phyloP scores from a whole-genome alignment of 2,797 vertebrate species.

The Takifugu rubripes region DNA sequence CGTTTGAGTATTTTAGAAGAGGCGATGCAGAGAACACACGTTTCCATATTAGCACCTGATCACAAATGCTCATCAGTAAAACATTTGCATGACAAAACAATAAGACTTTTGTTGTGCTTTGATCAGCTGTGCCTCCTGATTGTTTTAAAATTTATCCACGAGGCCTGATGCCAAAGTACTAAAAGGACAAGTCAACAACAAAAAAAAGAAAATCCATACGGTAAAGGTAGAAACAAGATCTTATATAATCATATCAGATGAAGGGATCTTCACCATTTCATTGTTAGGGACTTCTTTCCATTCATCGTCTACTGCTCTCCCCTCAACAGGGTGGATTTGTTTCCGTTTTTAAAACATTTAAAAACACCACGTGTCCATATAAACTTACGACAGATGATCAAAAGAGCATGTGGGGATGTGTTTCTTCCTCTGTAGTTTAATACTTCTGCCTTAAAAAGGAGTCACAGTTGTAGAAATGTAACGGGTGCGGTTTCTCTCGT shows the following conservation, averaged over 20 bases:
- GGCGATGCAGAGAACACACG: too few species aligned
- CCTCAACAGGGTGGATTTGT: neutral
- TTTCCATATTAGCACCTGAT: too few species aligned
- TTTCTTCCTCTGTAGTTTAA: constrained; percentile 9
- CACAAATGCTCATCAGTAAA: too few species aligned
- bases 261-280: constrained; percentile 7
- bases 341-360: constrained; percentile 39
- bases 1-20: too few species aligned
- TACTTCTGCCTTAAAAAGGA: neutral
- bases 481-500: neutral
- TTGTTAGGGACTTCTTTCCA: constrained; percentile 1
- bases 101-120: too few species aligned
- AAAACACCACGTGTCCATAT: constrained; percentile 50
- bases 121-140: too few species aligned
- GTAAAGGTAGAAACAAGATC: constrained; percentile 29
- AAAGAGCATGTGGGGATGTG: constrained; percentile 11
- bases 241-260: constrained; percentile 12
- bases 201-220: constrained; percentile 2
- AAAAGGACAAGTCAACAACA: constrained; percentile 12
- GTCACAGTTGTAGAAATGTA: neutral
- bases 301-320: too few species aligned
- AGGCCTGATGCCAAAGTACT: neutral
- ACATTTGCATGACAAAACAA: too few species aligned
- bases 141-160: neutral
- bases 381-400: constrained; percentile 44